phyloP scores from a whole-genome alignment of 2,888 invertebrate species.

The Lithophane semibrunnea region DNA sequence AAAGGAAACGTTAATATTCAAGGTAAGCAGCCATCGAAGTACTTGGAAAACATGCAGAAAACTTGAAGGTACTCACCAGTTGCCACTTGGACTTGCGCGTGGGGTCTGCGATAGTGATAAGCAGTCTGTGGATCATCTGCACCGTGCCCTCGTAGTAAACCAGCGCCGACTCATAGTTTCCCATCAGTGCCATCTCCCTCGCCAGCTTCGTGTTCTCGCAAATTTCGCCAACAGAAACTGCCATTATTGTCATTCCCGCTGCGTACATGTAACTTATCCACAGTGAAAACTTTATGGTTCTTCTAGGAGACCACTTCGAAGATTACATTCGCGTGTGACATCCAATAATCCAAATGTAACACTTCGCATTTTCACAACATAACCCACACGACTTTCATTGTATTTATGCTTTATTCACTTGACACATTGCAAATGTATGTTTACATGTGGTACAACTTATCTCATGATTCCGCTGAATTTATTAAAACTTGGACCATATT shows the following conservation, averaged over 20 bases:
- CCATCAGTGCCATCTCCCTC: constrained; percentile 98
- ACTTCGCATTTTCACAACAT: constrained; percentile 83
- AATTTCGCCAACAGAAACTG: constrained; percentile 97
- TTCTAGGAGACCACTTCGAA: constrained; percentile 76
- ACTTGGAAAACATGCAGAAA: constrained; percentile 61
- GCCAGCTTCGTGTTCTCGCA: constrained; percentile 98
- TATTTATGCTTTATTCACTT: constrained; percentile 70
- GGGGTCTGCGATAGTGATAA: constrained; percentile 95
- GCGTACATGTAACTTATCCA: constrained; percentile 87
- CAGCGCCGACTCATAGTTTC: constrained; percentile 98
- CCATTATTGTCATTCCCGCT: constrained; percentile 94
- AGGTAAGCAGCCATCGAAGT: constrained; percentile 79
- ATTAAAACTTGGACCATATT: constrained; percentile 75
- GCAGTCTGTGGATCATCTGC: constrained; percentile 96
- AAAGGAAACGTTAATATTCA: constrained; percentile 85
- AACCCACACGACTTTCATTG: constrained; percentile 72
- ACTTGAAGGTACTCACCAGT: constrained; percentile 91
- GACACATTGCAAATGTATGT: constrained; percentile 63
- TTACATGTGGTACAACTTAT: constrained; percentile 73
- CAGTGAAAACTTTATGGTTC: constrained; percentile 77
- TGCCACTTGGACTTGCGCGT: constrained; percentile 97
- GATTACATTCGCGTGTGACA: constrained; percentile 83
- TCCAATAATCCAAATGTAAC: constrained; percentile 79
- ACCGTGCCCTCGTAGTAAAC: constrained; percentile 98
- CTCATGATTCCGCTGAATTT: constrained; percentile 79